phyloP scores from a whole-genome alignment of 2,113 vertebrate species.

The Lepisosteus oculatus region DNA sequence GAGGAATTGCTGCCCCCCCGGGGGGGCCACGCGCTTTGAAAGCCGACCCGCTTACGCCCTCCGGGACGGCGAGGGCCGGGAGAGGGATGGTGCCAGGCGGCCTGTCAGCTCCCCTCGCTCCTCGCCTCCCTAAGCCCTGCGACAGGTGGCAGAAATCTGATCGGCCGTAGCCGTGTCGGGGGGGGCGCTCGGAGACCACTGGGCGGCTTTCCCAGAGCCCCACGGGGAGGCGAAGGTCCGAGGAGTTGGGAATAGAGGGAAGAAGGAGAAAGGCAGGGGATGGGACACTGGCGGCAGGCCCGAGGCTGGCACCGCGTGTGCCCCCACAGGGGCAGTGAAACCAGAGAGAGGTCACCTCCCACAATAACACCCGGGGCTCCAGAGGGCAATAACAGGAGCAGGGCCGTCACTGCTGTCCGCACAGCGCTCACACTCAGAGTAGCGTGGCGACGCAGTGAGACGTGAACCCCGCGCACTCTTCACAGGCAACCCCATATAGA shows the following conservation, averaged over 20 bases:
- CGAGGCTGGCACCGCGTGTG: slow-evolving; percentile 47
- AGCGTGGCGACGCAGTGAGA: no score
- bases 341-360: slow-evolving; percentile 53
- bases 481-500: no score
- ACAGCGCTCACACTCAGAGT: slow-evolving; percentile 33
- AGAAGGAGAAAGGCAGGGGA: slow-evolving; percentile 43
- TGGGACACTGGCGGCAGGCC: slow-evolving; percentile 13
- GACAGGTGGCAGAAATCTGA: slow-evolving; percentile 74
- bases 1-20: slow-evolving; percentile 41
- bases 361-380: slow-evolving; percentile 52
- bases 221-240: slow-evolving; percentile 19
- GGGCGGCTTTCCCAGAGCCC: slow-evolving; percentile 54
- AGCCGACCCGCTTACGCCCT: slow-evolving; percentile 20
- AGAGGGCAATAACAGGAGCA: slow-evolving; percentile 46
- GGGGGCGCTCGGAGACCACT: slow-evolving; percentile 42
- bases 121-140: slow-evolving; percentile 51
- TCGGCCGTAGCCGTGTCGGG: slow-evolving; percentile 45
- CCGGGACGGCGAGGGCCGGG: background rate
- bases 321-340: slow-evolving; percentile 52
- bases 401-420: slow-evolving; percentile 50
- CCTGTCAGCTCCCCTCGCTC: slow-evolving; percentile 32
- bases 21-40: slow-evolving; percentile 45
- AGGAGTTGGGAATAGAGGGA: slow-evolving; percentile 12
- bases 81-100: slow-evolving; percentile 19
- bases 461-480: no score